Evolutionary conservation across 2,797 vertebrate species (phyloP), one percentile per base, ranked within the genome.

Genomic region (Fratercula arctica): DNA sequence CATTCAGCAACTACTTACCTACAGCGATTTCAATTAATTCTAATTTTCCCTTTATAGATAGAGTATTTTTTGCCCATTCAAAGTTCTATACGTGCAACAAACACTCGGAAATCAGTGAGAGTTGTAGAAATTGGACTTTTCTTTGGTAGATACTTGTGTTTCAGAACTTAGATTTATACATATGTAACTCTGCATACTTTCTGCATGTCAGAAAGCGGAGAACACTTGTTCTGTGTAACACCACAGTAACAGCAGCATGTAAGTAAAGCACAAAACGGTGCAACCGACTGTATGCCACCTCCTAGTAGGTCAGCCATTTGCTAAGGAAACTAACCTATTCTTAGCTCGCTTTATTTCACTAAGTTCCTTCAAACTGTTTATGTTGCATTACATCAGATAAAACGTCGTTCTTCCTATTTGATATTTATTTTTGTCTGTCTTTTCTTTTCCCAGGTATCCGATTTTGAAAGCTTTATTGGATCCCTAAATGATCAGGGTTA

Each of bases 401-500:
- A 70, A 70, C 6, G 29, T 68, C 18, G 43, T 53, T 69, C n/a
- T 87, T 74, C 39, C 28, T 41, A 3, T 56, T 18, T 63, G 24
- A 5, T 35, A 12, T 10, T 43, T 33, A 6, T 75, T 68, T 88
- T 64, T 64, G 6, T 43, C 31, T 78, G 8, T 56, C 60, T 50
- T 73, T 63, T 93, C 0, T 96, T 60, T 95, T 53, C 94, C 19
- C 94, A 99, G 99, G 98, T 99, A 43, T 64, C 98, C 77, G 99
- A 99, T 96, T 99, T 99, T 89, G 99, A 99, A 97, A 98, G 98
- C 86, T 99, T 99, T 89, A 97, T 99, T 95, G 98, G 98, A 92
- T 99, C 99, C 63, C 97, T 99, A 64, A 99, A 99, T 87, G 99
- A 99, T 86, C 99, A 99, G 88, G 99, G 99, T 45, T 99, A 99